phyloP scores from a whole-genome alignment of 2,797 vertebrate species.

The Bradypus variegatus region DNA sequence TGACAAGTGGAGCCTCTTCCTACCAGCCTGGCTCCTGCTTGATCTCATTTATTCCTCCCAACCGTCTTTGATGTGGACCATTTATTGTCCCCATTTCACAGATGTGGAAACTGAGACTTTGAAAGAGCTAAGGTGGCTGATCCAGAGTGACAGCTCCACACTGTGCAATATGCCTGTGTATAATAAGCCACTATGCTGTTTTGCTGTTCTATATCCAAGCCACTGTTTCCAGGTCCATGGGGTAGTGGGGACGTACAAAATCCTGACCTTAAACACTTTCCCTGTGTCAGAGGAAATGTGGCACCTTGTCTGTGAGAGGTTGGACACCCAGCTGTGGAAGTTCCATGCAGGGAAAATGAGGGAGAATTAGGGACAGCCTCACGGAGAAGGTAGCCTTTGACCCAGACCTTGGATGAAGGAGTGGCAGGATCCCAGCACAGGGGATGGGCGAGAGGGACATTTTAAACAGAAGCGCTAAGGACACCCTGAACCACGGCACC shows the following conservation, averaged over 20 bases:
- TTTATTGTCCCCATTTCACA: neutral
- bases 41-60: neutral
- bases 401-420: neutral
- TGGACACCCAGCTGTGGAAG: neutral
- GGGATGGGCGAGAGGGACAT: neutral
- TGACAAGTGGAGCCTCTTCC: neutral
- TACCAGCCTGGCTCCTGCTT: neutral
- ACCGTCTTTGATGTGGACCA: neutral
- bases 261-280: neutral
- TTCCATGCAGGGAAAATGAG: neutral
- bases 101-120: neutral
- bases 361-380: neutral
- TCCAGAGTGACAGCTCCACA: neutral
- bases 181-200: neutral
- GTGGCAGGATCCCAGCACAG: neutral
- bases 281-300: neutral
- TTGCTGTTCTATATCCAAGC: neutral
- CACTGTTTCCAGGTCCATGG: neutral
- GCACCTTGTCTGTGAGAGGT: neutral
- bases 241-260: neutral
- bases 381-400: neutral
- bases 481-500: neutral
- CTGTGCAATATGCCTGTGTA: no score
- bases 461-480: neutral
- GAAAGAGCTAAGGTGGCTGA: neutral